phyloP scores from a whole-genome alignment of 2,888 invertebrate species.

The Apoderus coryli region DNA sequence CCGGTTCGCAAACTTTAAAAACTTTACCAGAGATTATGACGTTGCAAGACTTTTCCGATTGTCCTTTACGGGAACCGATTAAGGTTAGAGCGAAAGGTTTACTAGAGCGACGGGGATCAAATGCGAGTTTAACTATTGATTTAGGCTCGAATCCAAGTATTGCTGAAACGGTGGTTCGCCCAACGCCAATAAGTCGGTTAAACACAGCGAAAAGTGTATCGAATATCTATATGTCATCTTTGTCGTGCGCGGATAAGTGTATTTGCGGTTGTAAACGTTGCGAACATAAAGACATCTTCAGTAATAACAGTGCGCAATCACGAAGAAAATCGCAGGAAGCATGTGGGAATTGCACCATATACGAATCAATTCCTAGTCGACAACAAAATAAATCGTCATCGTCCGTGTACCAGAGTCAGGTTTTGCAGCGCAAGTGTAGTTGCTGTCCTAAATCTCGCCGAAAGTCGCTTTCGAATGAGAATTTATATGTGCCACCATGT shows the following conservation, averaged over 20 bases:
- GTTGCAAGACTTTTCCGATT: conserved; percentile 40
- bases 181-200: conserved; percentile 31
- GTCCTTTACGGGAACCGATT: conserved; percentile 31
- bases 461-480: conserved; percentile 47
- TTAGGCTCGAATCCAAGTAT: conserved; percentile 39
- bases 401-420: conserved; percentile 22
- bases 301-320: too few species aligned
- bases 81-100: conserved; percentile 49
- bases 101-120: conserved; percentile 75
- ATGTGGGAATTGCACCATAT: conserved; percentile 30
- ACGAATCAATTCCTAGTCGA: conserved; percentile 28
- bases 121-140: conserved; percentile 78
- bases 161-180: conserved; percentile 25
- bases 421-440: conserved; percentile 26
- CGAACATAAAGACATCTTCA: conserved; percentile 18
- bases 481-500: conserved; percentile 36
- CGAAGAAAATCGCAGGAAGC: conserved; percentile 27
- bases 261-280: conserved; percentile 21
- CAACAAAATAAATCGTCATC: conserved; percentile 17
- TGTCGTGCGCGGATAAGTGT: conserved; percentile 24
- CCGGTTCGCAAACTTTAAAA: conserved; percentile 52
- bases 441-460: conserved; percentile 28
- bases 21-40: conserved; percentile 58
- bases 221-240: conserved; percentile 30
- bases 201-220: conserved; percentile 39